Percentiles rank a stretch among this genome's conserved stretches.
These are phyloP conservation scores for Melanogrammus aeglefinus DNA, from an alignment of 2,797 vertebrate species.

Conservation along the genomic window DNA sequence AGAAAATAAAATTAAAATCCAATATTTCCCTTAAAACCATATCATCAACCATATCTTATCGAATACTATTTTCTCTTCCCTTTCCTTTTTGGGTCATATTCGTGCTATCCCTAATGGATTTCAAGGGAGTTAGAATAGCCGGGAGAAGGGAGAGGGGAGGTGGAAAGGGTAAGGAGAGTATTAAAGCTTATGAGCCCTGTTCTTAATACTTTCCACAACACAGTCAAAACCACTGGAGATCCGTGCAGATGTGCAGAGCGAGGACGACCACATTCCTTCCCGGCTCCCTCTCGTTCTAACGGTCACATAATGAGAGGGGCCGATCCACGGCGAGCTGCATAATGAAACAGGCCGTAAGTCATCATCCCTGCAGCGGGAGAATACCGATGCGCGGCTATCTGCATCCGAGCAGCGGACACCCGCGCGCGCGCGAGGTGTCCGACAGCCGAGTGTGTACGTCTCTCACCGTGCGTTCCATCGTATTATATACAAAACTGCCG, in stretches of 20 bases:
- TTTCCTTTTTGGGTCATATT: not conserved
- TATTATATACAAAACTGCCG: not conserved
- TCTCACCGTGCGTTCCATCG: conserved; percentile 5
- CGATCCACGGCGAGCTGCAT: conserved; percentile 54
- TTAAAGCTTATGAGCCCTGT: conserved; percentile 38
- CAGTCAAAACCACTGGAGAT: conserved; percentile 47
- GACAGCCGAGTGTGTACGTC: conserved; percentile 15
- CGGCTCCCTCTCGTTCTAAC: conserved; percentile 61
- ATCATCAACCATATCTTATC: conserved; percentile 40
- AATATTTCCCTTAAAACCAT: conserved; percentile 18
- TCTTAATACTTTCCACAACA: conserved; percentile 70
- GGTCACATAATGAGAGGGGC: conserved; percentile 55
- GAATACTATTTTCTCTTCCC: conserved; percentile 29
- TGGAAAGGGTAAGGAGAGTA: conserved; percentile 28
- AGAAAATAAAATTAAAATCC: not conserved
- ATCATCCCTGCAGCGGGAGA: conserved; percentile 46
- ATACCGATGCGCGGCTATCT: conserved; percentile 21
- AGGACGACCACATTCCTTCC: conserved; percentile 34
- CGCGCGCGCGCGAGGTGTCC: not conserved
- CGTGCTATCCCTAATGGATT: not conserved
- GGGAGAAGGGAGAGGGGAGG: not conserved
- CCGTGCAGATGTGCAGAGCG: conserved; percentile 44
- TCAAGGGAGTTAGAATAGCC: not conserved
- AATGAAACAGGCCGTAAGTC: conserved; percentile 71
- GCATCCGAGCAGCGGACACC: not conserved